Base-by-base conservation (phyloP, 2,888 invertebrate species). In the Phyto melanocephala region DNA sequence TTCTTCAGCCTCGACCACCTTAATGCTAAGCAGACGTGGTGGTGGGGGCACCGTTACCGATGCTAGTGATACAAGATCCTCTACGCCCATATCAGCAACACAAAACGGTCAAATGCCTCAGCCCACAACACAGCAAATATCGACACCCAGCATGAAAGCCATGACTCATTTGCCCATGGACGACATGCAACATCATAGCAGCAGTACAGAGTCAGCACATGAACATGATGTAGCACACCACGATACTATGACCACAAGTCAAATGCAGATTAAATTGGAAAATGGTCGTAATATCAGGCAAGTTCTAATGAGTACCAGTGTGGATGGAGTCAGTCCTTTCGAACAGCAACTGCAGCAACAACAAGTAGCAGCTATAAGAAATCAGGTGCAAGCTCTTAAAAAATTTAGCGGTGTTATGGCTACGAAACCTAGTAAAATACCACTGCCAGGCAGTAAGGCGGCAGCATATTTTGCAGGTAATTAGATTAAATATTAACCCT, bases 391-490 rank as follows among this genome's bases (percentile, higher is more conserved):
- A 70, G 75, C 81, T 42, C 62, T 79, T 45, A 81, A 79, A 52
- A 80, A 80, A 47, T 83, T 83, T 17, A 80, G 83, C 60, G 82
- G 82, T 15, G 75, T 82, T 17, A 72, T 87, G 75, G 85, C 84
- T 24, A 85, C 93, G 84, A 94, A 93, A 84, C 94, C 95, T 70
- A 94, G 95, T 91, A 95, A 95, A 90, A 96, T 95, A 86, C 95
- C 95, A 75, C 92, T 95, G 88, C 93, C 93, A 56, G 93, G 90
- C 63, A 93, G 91, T 88, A 91, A 93, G 87, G 86, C 88, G 60
- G 92, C 92, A 1, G 87, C 88, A 2, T 88, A 88, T 45, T 86
- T 86, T 82, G 82, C 85, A 77, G 85, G 86, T 85, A 71, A 75
- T 8, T 45, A 13, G 5, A 56, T 5, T 28, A 28, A 3, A 6